A percentile compares a stretch with the other conserved stretches of the same genome.
phyloP scores from a whole-genome alignment of 2,888 invertebrate species.

The Drosophila flavopinicola region DNA sequence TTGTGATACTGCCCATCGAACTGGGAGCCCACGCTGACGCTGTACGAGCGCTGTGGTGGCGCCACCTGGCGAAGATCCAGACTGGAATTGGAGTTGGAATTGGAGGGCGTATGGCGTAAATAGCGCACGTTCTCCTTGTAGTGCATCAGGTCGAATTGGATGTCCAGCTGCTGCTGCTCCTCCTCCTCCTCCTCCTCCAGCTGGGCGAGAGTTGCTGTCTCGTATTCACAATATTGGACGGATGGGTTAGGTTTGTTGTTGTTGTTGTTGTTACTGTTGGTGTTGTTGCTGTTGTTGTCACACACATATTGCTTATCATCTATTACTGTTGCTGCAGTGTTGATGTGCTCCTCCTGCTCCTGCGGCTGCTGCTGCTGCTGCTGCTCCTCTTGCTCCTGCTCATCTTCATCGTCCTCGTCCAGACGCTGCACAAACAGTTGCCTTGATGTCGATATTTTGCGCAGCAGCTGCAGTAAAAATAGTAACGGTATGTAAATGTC shows the following conservation, averaged over 20 bases:
- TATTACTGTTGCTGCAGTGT: conserved; percentile 35
- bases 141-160: conserved; percentile 82
- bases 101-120: conserved; percentile 82
- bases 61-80: conserved; percentile 51
- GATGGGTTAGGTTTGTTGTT: conserved; percentile 40
- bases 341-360: conserved; percentile 11
- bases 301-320: conserved; percentile 43
- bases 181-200: conserved; percentile 26
- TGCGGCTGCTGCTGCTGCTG: conserved; percentile 22
- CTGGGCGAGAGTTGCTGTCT: conserved; percentile 15
- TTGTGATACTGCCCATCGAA: conserved; percentile 78
- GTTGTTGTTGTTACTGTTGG: conserved; percentile 11
- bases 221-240: conserved; percentile 59
- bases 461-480: conserved; percentile 74
- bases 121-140: conserved; percentile 82
- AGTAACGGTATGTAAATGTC: background rate
- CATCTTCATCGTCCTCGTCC: conserved; percentile 79
- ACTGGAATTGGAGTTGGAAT: conserved; percentile 82
- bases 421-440: conserved; percentile 77
- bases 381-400: conserved; percentile 35
- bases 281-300: conserved; percentile 20
- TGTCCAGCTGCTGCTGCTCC: conserved; percentile 37
- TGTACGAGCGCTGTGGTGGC: conserved; percentile 56
- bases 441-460: conserved; percentile 79
- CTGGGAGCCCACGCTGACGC: conserved; percentile 80